Conservation (phyloP, 2,113 vertebrate genomes). For the Heteronetta atricapilla region DNA sequence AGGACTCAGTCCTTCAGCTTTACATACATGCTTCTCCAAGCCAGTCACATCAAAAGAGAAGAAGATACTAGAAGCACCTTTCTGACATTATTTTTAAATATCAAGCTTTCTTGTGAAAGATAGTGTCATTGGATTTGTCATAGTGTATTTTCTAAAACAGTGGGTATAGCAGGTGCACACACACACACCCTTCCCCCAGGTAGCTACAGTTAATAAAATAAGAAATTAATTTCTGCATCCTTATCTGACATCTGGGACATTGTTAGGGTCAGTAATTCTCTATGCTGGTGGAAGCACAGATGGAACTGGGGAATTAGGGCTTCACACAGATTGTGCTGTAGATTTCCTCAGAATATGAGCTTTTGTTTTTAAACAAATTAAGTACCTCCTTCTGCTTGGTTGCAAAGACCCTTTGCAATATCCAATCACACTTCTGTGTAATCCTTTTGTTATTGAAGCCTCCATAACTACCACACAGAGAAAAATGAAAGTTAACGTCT, state of each 20-base stretch:
- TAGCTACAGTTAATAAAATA: conserved; percentile 13
- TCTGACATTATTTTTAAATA: neutral
- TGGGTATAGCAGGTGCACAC: neutral
- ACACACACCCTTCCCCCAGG: neutral
- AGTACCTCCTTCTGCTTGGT: neutral
- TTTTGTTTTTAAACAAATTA: conserved; percentile 52
- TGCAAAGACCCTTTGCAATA: conserved; percentile 2
- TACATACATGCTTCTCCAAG: neutral
- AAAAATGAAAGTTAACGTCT: neutral
- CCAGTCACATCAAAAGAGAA: neutral
- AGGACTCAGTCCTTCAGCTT: neutral
- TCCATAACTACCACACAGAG: neutral
- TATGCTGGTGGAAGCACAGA: conserved; percentile 1
- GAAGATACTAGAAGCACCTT: neutral
- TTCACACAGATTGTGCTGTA: conserved; percentile 38
- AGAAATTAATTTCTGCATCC: neutral
- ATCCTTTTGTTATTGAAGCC: conserved; percentile 7
- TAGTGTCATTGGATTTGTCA: neutral
- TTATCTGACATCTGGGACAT: conserved; percentile 52
- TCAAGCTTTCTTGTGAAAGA: neutral
- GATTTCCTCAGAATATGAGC: conserved; percentile 10
- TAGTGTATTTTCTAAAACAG: neutral
- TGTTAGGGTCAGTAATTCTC: conserved; percentile 18
- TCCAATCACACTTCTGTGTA: neutral
- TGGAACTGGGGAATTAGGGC: conserved; percentile 53